These are phyloP conservation scores for Tortricodes alternella DNA, from an alignment of 2,888 invertebrate genomes.

Conservation along the genomic window DNA sequence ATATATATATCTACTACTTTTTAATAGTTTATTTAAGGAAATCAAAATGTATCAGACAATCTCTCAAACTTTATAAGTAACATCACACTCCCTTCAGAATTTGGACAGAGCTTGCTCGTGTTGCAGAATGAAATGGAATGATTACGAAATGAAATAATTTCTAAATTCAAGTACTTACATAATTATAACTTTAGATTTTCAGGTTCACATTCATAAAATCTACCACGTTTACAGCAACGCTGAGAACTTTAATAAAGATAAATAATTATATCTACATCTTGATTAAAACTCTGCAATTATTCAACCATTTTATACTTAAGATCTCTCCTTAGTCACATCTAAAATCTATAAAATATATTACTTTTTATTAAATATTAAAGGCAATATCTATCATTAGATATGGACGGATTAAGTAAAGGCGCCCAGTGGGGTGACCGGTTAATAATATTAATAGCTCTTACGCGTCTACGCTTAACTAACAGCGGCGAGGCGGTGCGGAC, in stretches of 20 bases:
- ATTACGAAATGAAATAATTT: constrained; percentile 8
- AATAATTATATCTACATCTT: constrained; percentile 64
- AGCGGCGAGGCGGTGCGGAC: constrained; percentile 67
- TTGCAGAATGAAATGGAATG: constrained; percentile 5
- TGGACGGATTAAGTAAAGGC: constrained; percentile 83
- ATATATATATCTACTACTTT: too few relatives aligned
- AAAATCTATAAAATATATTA: constrained; percentile 82
- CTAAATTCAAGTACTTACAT: not conserved
- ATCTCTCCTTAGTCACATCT: constrained; percentile 70
- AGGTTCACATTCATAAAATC: not conserved
- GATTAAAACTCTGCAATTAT: constrained; percentile 71
- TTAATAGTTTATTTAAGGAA: too few relatives aligned
- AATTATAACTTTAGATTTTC: constrained; percentile 1
- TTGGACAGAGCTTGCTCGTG: not conserved
- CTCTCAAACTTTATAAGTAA: too few relatives aligned
- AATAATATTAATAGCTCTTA: constrained; percentile 77
- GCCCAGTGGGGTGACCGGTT: constrained; percentile 80
- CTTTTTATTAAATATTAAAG: constrained; percentile 83
- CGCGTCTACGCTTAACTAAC: constrained; percentile 55
- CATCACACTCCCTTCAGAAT: not conserved
- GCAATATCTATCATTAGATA: constrained; percentile 81
- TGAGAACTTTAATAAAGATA: constrained; percentile 9
- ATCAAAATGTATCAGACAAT: too few relatives aligned
- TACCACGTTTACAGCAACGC: constrained; percentile 5
- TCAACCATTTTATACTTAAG: constrained; percentile 71